Base-by-base conservation (phyloP, 2,888 invertebrate species). In the Thecophora atra region DNA sequence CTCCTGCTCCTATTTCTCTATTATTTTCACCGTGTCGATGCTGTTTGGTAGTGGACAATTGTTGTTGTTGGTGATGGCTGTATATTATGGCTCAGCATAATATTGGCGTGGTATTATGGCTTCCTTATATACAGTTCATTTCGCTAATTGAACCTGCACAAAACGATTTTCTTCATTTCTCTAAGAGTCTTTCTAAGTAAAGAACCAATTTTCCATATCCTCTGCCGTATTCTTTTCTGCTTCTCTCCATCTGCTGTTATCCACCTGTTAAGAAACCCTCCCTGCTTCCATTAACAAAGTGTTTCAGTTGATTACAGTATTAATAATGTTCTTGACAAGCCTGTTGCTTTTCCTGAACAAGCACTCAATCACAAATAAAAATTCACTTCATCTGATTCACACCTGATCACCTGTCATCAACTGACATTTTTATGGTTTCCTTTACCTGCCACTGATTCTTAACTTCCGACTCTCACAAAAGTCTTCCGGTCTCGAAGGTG, bases 111-210 rank as follows among this genome's bases (percentile, higher is more conserved):
- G n/a, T n/a, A n/a, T n/a, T n/a, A n/a, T n/a, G n/a, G n/a, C n/a
- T n/a, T n/a, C n/a, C n/a, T n/a, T n/a, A 71, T n/a, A n/a, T n/a
- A n/a, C 62, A 72, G 52, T 66, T 72, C 67, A 72, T 72, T 72
- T 62, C 52, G 62, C 62, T 72, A 72, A 72, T 72, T 72, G 72
- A 42, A 13, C 15, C 47, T 17, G 60, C 17, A 51, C 37, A 54
- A 37, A 56, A 26, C n/a, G n/a, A n/a, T 37, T 82, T 82, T 82
- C 79, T 80, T 81, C 82, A 82, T 82, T 81, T 82, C 83, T 44
- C 58, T 37, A 21, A 56, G 67, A 44, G 64, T 52, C 28, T 52
- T 66, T 51, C n/a, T n/a, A n/a, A n/a, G n/a, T n/a, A n/a, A n/a
- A n/a, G n/a, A n/a, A n/a, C n/a, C n/a, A n/a, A n/a, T n/a, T n/a